Conservation (phyloP, 2,888 invertebrate genomes). For the Formica aserva region DNA sequence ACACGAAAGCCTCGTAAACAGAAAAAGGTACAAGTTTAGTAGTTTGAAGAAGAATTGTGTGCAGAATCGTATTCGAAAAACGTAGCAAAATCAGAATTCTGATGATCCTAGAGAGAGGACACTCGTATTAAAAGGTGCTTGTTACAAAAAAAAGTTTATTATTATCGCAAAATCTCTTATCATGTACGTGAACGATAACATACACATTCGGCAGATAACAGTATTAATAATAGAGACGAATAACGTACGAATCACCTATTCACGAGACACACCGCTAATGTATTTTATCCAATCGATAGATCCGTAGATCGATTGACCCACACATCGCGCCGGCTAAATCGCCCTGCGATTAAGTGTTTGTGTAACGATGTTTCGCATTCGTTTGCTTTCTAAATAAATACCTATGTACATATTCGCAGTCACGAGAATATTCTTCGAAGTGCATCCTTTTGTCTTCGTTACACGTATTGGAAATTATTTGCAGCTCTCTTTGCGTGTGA, state of each 20-base stretch:
- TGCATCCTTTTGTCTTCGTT: conserved; percentile 52
- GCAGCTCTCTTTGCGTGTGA: neutral
- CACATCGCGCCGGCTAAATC: conserved; percentile 52
- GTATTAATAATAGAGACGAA: conserved; percentile 37
- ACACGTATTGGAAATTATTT: neutral
- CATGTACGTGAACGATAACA: conserved; percentile 3
- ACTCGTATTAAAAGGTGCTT: conserved; percentile 28
- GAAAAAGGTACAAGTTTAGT: conserved; percentile 23
- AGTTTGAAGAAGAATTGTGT: neutral
- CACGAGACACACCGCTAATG: conserved; percentile 73
- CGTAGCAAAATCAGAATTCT: conserved; percentile 17
- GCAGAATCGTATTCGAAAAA: neutral
- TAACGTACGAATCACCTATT: conserved; percentile 65
- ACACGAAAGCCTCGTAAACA: conserved; percentile 36
- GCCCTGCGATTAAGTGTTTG: conserved; percentile 78
- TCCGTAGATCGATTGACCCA: conserved; percentile 71
- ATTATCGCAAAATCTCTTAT: conserved; percentile 30
- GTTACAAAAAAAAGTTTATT: conserved; percentile 7
- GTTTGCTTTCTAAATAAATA: conserved; percentile 81
- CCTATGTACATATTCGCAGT: conserved; percentile 76
- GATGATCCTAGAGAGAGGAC: neutral
- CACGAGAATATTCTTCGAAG: conserved; percentile 58
- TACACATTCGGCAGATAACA: conserved; percentile 17
- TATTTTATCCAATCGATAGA: conserved; percentile 67
- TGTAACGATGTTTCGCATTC: conserved; percentile 80